A percentile compares a stretch with the other conserved stretches of the same genome.
These are phyloP conservation scores for Petromus typicus DNA, from an alignment of 2,113 vertebrate species.

Conservation along the genomic window DNA sequence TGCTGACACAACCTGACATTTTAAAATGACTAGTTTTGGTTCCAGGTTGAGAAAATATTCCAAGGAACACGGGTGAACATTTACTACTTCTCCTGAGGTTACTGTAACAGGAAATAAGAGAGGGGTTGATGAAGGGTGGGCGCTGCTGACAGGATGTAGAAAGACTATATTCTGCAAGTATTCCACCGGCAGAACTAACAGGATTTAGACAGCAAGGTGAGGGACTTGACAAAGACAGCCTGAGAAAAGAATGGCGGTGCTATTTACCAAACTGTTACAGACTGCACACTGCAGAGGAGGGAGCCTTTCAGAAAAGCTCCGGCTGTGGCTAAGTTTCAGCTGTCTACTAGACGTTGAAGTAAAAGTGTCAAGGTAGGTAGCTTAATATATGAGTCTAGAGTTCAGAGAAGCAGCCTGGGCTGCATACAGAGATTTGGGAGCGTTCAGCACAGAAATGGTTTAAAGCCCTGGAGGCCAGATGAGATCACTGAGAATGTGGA, in stretches of 20 bases:
- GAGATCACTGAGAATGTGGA: background rate
- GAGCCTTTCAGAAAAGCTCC: background rate
- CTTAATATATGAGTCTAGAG: constrained; percentile 24
- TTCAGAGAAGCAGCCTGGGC: background rate
- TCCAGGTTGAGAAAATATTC: background rate
- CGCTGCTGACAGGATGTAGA: background rate
- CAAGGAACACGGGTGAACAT: background rate
- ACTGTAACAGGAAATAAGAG: background rate
- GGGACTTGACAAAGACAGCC: background rate
- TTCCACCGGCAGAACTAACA: background rate
- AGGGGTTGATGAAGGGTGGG: background rate
- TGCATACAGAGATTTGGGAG: background rate
- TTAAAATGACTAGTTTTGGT: background rate
- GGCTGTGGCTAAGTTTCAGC: background rate
- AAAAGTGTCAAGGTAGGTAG: background rate
- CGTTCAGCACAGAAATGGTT: background rate
- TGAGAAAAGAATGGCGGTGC: background rate
- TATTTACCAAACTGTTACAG: background rate
- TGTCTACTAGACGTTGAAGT: background rate
- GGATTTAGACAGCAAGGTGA: background rate
- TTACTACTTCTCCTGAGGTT: background rate
- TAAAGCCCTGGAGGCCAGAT: background rate
- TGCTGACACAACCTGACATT: background rate
- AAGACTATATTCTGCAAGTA: constrained; percentile 9
- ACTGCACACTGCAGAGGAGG: background rate